phyloP scores from a whole-genome alignment of 2,888 invertebrate genomes.

The Thysanoteuthis rhombus region DNA sequence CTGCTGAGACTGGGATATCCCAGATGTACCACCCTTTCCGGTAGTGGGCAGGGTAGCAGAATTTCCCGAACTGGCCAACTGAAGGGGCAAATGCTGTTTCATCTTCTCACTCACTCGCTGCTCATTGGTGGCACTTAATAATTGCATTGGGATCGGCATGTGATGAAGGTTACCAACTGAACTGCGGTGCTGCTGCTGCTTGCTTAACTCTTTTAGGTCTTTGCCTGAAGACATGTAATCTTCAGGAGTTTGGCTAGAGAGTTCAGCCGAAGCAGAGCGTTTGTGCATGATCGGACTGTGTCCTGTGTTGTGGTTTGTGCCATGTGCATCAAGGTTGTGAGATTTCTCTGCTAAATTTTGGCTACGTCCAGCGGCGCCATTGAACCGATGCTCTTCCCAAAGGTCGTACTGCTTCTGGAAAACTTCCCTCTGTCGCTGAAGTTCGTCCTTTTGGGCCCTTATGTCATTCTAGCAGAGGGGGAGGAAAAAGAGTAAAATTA shows the following conservation, averaged over 20 bases:
- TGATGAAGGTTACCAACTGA: constrained; percentile 39
- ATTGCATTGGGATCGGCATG: constrained; percentile 75
- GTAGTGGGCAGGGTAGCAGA: constrained; percentile 31
- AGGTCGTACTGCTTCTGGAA: constrained; percentile 75
- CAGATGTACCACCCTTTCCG: background rate
- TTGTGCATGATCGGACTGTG: constrained; percentile 45
- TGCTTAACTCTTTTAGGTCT: constrained; percentile 34
- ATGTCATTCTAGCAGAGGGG: constrained; percentile 73
- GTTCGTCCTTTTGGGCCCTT: constrained; percentile 87
- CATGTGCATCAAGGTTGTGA: constrained; percentile 34
- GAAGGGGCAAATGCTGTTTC: constrained; percentile 89
- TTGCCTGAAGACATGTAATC: constrained; percentile 37
- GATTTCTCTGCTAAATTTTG: constrained; percentile 32
- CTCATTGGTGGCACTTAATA: constrained; percentile 83
- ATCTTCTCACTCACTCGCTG: constrained; percentile 77
- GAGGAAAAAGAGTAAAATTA: background rate
- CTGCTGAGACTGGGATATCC: constrained; percentile 32
- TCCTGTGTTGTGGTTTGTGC: constrained; percentile 35
- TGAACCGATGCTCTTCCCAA: constrained; percentile 48
- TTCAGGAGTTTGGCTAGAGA: constrained; percentile 42
- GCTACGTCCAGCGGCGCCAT: constrained; percentile 29
- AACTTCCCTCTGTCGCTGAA: constrained; percentile 87
- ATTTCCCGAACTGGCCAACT: constrained; percentile 74
- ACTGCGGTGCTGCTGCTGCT: constrained; percentile 34
- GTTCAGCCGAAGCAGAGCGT: constrained; percentile 59